Conservation (phyloP, 2,888 invertebrate genomes). For the Exocentrus adspersus region DNA sequence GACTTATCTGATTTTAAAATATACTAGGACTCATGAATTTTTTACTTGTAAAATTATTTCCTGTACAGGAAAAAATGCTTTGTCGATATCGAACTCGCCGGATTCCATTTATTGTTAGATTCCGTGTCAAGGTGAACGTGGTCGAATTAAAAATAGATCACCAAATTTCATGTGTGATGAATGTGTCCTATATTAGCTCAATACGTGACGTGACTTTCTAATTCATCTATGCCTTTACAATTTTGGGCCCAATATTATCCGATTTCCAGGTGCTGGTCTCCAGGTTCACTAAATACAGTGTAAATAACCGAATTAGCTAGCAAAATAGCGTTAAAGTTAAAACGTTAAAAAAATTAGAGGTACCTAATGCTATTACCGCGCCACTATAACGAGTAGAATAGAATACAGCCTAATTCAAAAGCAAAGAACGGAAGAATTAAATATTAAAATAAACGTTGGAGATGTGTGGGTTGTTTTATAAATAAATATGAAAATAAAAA, state of each 20-base stretch:
- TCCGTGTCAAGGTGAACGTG: constrained; percentile 6
- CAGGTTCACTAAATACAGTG: too few relatives aligned
- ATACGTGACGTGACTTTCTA: too few relatives aligned
- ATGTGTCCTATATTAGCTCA: too few relatives aligned
- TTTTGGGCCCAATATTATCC: too few relatives aligned
- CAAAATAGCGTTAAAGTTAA: too few relatives aligned
- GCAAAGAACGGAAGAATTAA: constrained; percentile 36
- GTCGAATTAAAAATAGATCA: background rate
- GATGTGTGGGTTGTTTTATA: constrained; percentile 30
- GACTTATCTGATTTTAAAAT: background rate
- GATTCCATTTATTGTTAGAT: constrained; percentile 7
- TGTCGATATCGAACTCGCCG: background rate
- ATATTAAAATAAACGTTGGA: constrained; percentile 34
- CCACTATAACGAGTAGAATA: constrained; percentile 27
- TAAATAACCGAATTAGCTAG: too few relatives aligned
- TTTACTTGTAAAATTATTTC: background rate
- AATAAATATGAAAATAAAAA: constrained; percentile 31
- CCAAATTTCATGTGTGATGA: background rate
- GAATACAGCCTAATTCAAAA: constrained; percentile 28
- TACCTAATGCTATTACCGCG: background rate
- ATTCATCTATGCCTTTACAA: too few relatives aligned
- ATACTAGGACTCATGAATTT: constrained; percentile 6
- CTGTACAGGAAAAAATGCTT: background rate
- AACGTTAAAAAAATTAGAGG: too few relatives aligned
- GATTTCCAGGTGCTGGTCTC: too few relatives aligned